These are phyloP conservation scores for Clamator glandarius DNA, from an alignment of 2,797 vertebrate species.

Conservation along the genomic window DNA sequence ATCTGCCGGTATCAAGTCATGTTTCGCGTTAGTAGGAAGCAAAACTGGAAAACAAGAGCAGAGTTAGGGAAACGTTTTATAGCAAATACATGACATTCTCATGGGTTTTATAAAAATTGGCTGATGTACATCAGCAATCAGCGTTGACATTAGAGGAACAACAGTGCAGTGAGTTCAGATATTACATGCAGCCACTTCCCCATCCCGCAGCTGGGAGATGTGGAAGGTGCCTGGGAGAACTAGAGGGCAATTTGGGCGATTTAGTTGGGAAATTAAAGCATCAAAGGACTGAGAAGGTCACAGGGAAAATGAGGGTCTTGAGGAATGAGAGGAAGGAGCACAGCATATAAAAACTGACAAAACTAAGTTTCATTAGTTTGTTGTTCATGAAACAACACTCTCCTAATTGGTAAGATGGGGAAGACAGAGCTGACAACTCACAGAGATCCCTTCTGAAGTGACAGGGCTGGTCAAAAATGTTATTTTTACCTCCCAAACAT, in stretches of 20 bases:
- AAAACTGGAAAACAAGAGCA: accelerated
- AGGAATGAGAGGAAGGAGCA: neutral
- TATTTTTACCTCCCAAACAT: neutral
- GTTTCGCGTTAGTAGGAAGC: neutral
- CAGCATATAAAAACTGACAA: neutral
- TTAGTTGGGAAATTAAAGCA: neutral
- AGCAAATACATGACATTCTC: accelerated
- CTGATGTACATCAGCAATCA: neutral
- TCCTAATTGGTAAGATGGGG: neutral
- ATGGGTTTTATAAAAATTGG: neutral
- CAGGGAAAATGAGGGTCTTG: neutral
- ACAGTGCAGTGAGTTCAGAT: accelerated
- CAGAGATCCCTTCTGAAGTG: too few species aligned
- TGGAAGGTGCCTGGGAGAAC: neutral
- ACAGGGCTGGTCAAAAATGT: neutral
- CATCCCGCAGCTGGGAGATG: accelerated
- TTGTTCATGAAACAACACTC: neutral
- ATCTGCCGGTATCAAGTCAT: neutral
- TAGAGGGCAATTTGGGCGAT: neutral
- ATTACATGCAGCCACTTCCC: neutral
- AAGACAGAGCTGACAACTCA: neutral
- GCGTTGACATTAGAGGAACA: accelerated
- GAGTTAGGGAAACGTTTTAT: neutral
- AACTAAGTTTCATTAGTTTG: neutral
- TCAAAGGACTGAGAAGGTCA: neutral